These are phyloP conservation scores for Acleris emargana DNA, from an alignment of 2,888 invertebrate species.

Conservation along the genomic window DNA sequence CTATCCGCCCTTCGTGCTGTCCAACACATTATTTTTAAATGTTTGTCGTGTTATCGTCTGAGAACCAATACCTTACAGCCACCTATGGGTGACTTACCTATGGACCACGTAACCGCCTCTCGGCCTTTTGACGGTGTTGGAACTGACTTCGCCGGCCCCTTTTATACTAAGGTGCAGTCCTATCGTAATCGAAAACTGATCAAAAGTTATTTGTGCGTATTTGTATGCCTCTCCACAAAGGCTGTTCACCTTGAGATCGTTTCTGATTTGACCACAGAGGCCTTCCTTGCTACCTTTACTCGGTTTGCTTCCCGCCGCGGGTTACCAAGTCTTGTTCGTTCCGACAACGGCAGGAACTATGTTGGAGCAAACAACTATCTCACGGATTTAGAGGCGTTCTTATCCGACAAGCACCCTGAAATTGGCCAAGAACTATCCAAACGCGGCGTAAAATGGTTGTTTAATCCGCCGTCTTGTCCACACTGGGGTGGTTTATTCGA, in stretches of 20 bases:
- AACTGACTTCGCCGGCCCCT: constrained; percentile 2
- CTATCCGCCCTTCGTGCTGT: not conserved
- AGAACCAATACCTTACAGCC: not conserved
- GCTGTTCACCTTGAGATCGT: constrained; percentile 36
- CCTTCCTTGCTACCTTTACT: constrained; percentile 33
- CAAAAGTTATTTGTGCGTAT: constrained; percentile 13
- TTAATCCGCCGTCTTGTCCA: constrained; percentile 22
- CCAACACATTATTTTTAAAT: not conserved
- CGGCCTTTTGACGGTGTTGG: constrained; percentile 4
- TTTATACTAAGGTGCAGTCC: constrained; percentile 7
- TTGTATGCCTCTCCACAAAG: constrained; percentile 31
- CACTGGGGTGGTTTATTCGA: constrained; percentile 36
- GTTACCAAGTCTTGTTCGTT: constrained; percentile 20
- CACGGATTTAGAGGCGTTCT: constrained; percentile 10
- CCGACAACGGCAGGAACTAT: constrained; percentile 38
- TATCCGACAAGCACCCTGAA: constrained; percentile 3
- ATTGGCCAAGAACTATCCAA: not conserved
- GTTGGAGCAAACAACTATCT: constrained; percentile 30
- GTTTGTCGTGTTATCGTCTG: not conserved
- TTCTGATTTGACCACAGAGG: constrained; percentile 31
- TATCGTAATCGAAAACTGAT: not conserved
- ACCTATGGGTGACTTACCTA: not conserved
- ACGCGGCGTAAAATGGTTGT: constrained; percentile 24
- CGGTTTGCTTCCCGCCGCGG: constrained; percentile 36
- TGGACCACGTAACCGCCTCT: not conserved